These are phyloP conservation scores for Epinephelus cyanopodus DNA, from an alignment of 2,113 vertebrate genomes.

Conservation along the genomic window DNA sequence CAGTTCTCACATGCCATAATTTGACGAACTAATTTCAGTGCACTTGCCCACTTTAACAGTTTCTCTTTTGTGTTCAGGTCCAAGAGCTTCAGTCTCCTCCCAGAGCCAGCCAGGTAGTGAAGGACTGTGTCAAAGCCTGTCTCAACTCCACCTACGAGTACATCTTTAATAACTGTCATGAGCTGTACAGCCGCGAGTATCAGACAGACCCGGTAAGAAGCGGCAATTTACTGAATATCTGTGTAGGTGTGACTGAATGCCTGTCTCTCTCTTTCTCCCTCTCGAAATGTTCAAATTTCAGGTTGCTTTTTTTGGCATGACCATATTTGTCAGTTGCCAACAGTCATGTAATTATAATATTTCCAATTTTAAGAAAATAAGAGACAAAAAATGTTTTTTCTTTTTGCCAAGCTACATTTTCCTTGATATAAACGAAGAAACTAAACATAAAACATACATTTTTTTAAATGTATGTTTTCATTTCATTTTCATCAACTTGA, in stretches of 20 bases:
- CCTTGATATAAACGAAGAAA: background rate
- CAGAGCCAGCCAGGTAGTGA: conserved; percentile 97
- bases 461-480: no score
- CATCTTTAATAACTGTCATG: conserved; percentile 98
- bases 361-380: background rate
- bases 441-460: background rate
- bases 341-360: background rate
- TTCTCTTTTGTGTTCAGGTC: conserved; percentile 82
- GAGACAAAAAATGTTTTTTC: background rate
- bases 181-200: conserved; percentile 97
- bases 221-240: conserved; percentile 6
- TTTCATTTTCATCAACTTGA: no score
- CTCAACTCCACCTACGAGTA: conserved; percentile 99
- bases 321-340: background rate
- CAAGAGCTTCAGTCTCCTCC: conserved; percentile 97
- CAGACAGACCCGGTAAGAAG: conserved; percentile 87
- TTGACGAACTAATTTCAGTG: background rate
- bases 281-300: background rate
- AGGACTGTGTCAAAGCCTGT: conserved; percentile 98
- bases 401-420: no score
- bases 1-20: background rate
- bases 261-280: background rate
- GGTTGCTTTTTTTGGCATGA: background rate
- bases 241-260: conserved; percentile 27
- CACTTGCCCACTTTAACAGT: background rate